Conservation (phyloP, 1,140 invertebrate genomes). For the Physella acuta region DNA sequence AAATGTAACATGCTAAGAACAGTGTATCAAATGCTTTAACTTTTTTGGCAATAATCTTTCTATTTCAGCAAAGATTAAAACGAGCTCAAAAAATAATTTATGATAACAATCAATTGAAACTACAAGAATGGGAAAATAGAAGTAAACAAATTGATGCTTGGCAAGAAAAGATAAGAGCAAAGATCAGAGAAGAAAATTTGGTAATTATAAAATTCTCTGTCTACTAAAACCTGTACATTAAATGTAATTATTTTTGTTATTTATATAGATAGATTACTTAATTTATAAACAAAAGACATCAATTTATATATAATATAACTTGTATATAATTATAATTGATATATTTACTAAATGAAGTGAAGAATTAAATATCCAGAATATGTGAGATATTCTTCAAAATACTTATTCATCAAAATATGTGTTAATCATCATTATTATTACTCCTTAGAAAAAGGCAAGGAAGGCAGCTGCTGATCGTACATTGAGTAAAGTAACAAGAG, state of each 20-base stretch:
- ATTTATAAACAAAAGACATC: neutral
- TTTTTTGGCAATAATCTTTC: neutral
- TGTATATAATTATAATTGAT: neutral
- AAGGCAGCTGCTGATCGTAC: constrained; percentile 20
- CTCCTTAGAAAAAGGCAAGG: constrained; percentile 10
- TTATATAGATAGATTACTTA: neutral
- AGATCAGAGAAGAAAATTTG: constrained; percentile 22
- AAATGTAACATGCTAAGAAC: neutral
- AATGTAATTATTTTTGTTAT: neutral
- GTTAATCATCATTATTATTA: too few species aligned
- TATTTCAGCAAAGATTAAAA: neutral
- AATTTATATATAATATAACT: neutral
- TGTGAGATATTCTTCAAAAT: neutral
- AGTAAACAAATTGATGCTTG: constrained; percentile 15
- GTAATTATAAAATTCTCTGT: neutral
- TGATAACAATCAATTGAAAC: neutral
- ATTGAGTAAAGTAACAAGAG: constrained; percentile 18
- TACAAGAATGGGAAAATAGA: constrained; percentile 6
- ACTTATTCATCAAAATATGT: too few species aligned
- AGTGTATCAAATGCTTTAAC: neutral
- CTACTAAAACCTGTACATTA: neutral
- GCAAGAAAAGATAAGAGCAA: constrained; percentile 16
- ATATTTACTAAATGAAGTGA: neutral
- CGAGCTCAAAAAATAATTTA: neutral
- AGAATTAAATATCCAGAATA: neutral